Conservation (phyloP, 2,888 invertebrate species). For the Troilus luridus region DNA sequence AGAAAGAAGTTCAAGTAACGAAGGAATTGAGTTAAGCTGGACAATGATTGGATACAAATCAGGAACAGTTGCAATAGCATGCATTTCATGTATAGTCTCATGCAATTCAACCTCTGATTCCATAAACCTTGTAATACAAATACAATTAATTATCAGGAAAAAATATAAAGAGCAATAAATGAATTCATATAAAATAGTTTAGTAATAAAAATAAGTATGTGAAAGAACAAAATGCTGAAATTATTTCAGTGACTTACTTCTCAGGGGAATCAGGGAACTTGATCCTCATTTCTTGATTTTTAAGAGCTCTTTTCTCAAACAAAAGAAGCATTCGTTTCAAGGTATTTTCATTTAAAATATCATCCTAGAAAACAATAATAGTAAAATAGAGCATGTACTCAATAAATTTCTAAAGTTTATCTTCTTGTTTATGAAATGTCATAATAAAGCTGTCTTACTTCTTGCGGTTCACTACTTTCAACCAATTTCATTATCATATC, state of each 20-base stretch:
- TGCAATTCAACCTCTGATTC: constrained; percentile 95
- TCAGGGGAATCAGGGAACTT: constrained; percentile 97
- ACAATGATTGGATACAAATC: constrained; percentile 94
- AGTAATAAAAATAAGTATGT: background rate
- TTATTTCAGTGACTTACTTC: constrained; percentile 73
- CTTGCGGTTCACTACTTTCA: constrained; percentile 81
- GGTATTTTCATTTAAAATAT: constrained; percentile 87
- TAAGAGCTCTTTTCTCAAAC: constrained; percentile 94
- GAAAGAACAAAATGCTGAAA: background rate
- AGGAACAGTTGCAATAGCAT: constrained; percentile 94
- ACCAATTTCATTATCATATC: constrained; percentile 85
- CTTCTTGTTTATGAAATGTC: constrained; percentile 20
- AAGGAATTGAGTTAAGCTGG: constrained; percentile 89
- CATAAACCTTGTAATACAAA: constrained; percentile 80
- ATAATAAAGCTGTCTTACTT: constrained; percentile 71
- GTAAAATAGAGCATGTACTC: background rate
- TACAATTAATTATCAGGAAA: constrained; percentile 7
- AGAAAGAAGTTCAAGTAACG: constrained; percentile 90
- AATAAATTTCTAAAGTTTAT: background rate
- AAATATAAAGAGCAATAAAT: background rate
- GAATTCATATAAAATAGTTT: background rate
- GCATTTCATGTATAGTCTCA: constrained; percentile 89
- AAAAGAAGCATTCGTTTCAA: constrained; percentile 90
- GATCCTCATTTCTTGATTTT: constrained; percentile 97
- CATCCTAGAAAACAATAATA: constrained; percentile 74